phyloP scores from a whole-genome alignment of 2,113 vertebrate species.

The Engystomops pustulosus region DNA sequence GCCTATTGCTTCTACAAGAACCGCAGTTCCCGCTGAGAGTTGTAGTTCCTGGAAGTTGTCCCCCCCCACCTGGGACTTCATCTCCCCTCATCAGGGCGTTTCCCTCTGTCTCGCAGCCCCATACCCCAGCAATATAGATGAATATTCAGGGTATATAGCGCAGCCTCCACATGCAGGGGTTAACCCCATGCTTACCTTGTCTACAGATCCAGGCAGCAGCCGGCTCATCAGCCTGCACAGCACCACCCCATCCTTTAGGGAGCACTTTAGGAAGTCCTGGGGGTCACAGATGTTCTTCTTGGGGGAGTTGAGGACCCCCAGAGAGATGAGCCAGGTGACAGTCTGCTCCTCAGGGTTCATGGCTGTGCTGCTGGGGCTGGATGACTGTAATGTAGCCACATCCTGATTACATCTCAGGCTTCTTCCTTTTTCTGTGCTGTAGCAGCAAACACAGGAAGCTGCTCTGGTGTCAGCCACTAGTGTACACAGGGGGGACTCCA shows the following conservation, averaged over 20 bases:
- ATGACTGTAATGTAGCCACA: conserved; percentile 76
- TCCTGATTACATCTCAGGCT: conserved; percentile 79
- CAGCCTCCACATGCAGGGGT: background rate
- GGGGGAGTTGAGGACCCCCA: conserved; percentile 94
- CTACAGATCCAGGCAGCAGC: conserved; percentile 83
- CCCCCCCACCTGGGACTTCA: no score
- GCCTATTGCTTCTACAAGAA: no score
- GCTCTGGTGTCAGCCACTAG: background rate
- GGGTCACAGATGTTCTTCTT: conserved; percentile 94
- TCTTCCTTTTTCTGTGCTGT: conserved; percentile 74
- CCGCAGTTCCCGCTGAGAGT: background rate
- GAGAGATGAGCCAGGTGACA: conserved; percentile 96
- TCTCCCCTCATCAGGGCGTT: conserved; percentile 48
- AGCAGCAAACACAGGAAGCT: conserved; percentile 48
- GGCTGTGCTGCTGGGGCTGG: conserved; percentile 62
- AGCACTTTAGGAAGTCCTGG: conserved; percentile 87
- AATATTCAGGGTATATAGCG: no score
- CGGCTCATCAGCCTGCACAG: conserved; percentile 89
- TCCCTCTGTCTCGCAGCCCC: background rate
- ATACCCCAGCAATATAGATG: background rate
- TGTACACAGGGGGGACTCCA: background rate
- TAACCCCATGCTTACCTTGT: conserved; percentile 80
- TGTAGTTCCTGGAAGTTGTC: background rate
- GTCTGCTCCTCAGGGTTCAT: conserved; percentile 96
- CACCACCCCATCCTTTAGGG: conserved; percentile 91